Evolutionary conservation across 2,888 invertebrate species (phyloP).

Genomic region (Pilophorus perplexus): DNA sequence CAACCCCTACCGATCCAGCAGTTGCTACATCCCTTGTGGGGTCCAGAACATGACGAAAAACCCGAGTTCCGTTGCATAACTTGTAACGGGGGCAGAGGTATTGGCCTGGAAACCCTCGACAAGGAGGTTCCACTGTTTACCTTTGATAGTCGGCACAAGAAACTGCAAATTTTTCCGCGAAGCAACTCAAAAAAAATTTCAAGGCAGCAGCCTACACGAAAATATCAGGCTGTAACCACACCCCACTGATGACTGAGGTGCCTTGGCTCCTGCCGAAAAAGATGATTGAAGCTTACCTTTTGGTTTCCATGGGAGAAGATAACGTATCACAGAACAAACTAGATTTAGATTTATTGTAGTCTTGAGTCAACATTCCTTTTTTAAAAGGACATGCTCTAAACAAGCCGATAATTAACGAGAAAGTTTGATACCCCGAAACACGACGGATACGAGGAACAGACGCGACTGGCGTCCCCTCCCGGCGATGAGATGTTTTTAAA

Average conservation of each 20-base stretch:
- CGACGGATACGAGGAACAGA: slow-evolving; percentile 20
- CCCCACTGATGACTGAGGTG: not conserved
- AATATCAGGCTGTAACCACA: too few species aligned
- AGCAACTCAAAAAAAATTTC: not conserved
- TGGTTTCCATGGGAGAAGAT: slow-evolving; percentile 38
- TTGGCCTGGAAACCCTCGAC: not conserved
- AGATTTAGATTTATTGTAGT: slow-evolving; percentile 33
- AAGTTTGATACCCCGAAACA: slow-evolving; percentile 18
- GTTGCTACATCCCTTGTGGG: not conserved
- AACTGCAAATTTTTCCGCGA: not conserved
- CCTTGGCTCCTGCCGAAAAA: not conserved
- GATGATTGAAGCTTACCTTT: slow-evolving; percentile 35
- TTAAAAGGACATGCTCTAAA: slow-evolving; percentile 30
- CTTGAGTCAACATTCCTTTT: slow-evolving; percentile 49
- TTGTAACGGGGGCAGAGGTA: slow-evolving; percentile 16
- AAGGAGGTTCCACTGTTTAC: not conserved
- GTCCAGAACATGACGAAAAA: slow-evolving; percentile 26
- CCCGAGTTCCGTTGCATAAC: slow-evolving; percentile 24
- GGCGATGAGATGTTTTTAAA: too few species aligned
- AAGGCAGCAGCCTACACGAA: not conserved
- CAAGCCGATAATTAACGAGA: not conserved
- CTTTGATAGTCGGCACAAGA: not conserved
- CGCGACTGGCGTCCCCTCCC: too few species aligned
- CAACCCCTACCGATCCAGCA: not conserved
- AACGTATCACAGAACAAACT: slow-evolving; percentile 37